These are phyloP conservation scores for Aproaerema taeniolella DNA, from an alignment of 2,888 invertebrate genomes.

Conservation along the genomic window DNA sequence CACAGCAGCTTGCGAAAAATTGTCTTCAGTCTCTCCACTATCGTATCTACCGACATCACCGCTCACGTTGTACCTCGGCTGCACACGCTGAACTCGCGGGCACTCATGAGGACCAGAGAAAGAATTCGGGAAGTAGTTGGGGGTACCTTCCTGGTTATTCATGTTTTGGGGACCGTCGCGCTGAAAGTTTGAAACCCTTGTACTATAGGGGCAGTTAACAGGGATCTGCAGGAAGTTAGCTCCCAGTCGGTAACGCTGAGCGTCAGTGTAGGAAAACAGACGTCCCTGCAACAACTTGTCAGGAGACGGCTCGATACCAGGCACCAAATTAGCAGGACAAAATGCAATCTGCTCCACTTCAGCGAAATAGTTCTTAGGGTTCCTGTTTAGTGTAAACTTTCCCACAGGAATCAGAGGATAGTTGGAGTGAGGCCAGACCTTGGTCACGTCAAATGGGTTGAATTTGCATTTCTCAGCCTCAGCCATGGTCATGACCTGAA, in stretches of 20 bases:
- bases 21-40: no score
- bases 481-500: constrained; percentile 83
- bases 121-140: constrained; percentile 96
- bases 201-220: constrained; percentile 43
- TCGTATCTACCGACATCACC: no score
- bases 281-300: constrained; percentile 91
- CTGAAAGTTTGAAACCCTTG: constrained; percentile 39
- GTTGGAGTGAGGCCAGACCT: constrained; percentile 86
- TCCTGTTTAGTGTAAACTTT: constrained; percentile 87
- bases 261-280: constrained; percentile 90
- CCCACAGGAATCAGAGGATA: constrained; percentile 91
- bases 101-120: constrained; percentile 87
- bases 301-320: constrained; percentile 94
- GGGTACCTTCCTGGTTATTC: constrained; percentile 89
- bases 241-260: constrained; percentile 85
- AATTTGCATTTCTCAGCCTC: constrained; percentile 86
- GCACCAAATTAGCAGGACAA: constrained; percentile 90
- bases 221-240: constrained; percentile 42
- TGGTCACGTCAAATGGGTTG: constrained; percentile 95
- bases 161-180: constrained; percentile 80
- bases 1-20: constrained; percentile 87
- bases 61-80: no score
- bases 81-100: constrained; percentile 81
- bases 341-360: constrained; percentile 95
- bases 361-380: constrained; percentile 92